A percentile compares a stretch with the other conserved stretches of the same genome.
These are phyloP conservation scores for Stichopus chloronotus DNA, from an alignment of 35 echinoderm and acorn worm species.

Conservation along the genomic window DNA sequence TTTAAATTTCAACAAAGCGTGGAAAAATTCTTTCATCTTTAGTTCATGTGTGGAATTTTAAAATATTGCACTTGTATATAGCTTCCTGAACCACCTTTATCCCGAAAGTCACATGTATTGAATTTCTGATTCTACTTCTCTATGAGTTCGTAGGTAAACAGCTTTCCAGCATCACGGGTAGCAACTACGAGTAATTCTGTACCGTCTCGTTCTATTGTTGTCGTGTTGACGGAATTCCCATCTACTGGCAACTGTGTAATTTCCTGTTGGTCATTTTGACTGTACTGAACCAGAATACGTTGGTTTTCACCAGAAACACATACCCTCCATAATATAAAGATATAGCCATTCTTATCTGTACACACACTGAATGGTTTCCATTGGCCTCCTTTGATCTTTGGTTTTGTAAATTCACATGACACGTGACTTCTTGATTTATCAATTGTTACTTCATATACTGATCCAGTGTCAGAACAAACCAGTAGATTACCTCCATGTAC, in stretches of 20 bases:
- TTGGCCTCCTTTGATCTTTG: background rate
- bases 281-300: background rate
- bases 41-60: no score
- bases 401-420: constrained; percentile 20
- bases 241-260: background rate
- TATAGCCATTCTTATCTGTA: background rate
- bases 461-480: background rate
- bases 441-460: background rate
- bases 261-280: background rate
- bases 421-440: background rate
- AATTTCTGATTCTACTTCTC: no score
- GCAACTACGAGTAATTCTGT: no score
- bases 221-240: background rate
- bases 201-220: background rate
- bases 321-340: background rate
- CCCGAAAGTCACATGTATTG: no score
- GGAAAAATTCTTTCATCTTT: no score
- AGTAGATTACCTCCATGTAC: constrained; percentile 1
- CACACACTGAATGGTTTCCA: background rate
- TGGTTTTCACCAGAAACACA: background rate
- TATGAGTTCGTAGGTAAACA: no score
- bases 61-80: no score
- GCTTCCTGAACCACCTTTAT: no score
- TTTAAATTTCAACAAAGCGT: no score
- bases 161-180: no score